Percentiles rank a stretch among this genome's conserved stretches.
Conservation (phyloP, 1,140 invertebrate genomes). For the Penaeus indicus region DNA sequence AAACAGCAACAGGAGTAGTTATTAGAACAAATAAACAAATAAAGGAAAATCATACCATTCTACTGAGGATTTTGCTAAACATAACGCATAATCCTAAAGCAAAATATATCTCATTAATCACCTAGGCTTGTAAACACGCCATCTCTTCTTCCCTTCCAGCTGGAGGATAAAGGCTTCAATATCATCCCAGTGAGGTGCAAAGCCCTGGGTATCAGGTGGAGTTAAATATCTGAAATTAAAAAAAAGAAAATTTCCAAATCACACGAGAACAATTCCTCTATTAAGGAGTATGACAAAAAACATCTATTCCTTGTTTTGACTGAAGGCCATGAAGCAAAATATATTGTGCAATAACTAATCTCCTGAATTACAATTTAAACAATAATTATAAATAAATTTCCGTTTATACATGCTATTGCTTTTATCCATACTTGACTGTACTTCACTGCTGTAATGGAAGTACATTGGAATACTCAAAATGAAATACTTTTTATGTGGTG, state of each 20-base stretch:
- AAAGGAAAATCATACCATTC: background rate
- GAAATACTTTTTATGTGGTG: too few relatives aligned
- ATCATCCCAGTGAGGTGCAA: conserved; percentile 98
- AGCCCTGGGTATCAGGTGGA: conserved; percentile 95
- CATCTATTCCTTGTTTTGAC: too few relatives aligned
- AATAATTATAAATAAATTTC: too few relatives aligned
- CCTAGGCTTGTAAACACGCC: conserved; percentile 89
- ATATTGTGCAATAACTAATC: too few relatives aligned
- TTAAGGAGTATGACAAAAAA: background rate
- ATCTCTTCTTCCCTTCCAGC: conserved; percentile 94
- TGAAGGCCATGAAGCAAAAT: too few relatives aligned
- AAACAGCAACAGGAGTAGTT: too few relatives aligned
- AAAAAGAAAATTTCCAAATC: conserved; percentile 12
- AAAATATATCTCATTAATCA: conserved; percentile 66
- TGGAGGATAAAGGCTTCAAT: conserved; percentile 98
- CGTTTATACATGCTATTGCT: too few relatives aligned
- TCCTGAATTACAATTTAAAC: too few relatives aligned
- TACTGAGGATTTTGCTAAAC: background rate
- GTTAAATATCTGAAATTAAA: conserved; percentile 83
- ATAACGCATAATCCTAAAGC: background rate
- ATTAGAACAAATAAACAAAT: too few relatives aligned
- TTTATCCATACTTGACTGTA: too few relatives aligned
- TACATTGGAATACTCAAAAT: too few relatives aligned
- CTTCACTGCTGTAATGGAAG: too few relatives aligned
- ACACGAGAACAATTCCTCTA: background rate